Evolutionary conservation across 2,113 vertebrate species (phyloP).

Genomic region (Chaenogobius annularis): DNA sequence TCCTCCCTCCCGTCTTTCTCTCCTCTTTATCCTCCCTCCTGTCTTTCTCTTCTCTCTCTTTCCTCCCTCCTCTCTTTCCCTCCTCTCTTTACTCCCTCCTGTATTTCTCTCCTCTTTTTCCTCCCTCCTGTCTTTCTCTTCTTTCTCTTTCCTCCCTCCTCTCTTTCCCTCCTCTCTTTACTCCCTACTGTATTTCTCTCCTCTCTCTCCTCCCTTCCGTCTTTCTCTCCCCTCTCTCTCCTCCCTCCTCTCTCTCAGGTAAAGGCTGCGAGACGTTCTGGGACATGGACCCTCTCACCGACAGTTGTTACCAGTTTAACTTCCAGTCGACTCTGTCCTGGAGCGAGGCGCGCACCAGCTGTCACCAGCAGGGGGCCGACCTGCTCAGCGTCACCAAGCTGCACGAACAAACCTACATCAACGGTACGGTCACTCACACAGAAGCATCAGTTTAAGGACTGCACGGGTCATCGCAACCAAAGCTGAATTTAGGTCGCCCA

Average conservation of each 20-base stretch:
- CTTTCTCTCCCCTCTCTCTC: not conserved
- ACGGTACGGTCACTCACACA: slow-evolving; percentile 76
- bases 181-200: not conserved
- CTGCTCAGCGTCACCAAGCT: slow-evolving; percentile 95
- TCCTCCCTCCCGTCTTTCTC: too few species aligned
- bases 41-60: too few species aligned
- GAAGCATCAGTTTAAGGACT: not conserved
- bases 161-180: not conserved
- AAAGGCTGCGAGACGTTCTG: slow-evolving; percentile 92
- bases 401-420: slow-evolving; percentile 96
- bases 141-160: not conserved
- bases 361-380: slow-evolving; percentile 92
- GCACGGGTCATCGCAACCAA: too few species aligned
- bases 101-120: too few species aligned
- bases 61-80: too few species aligned
- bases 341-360: slow-evolving; percentile 92
- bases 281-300: slow-evolving; percentile 91
- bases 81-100: too few species aligned
- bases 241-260: slow-evolving; percentile 43
- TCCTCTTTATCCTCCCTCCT: too few species aligned
- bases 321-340: slow-evolving; percentile 93
- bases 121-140: too few species aligned
- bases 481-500: too few species aligned
- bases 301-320: slow-evolving; percentile 99
- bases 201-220: not conserved